These are phyloP conservation scores for Scaptomyza cyrtandrae DNA, from an alignment of 2,888 invertebrate species.

Conservation along the genomic window DNA sequence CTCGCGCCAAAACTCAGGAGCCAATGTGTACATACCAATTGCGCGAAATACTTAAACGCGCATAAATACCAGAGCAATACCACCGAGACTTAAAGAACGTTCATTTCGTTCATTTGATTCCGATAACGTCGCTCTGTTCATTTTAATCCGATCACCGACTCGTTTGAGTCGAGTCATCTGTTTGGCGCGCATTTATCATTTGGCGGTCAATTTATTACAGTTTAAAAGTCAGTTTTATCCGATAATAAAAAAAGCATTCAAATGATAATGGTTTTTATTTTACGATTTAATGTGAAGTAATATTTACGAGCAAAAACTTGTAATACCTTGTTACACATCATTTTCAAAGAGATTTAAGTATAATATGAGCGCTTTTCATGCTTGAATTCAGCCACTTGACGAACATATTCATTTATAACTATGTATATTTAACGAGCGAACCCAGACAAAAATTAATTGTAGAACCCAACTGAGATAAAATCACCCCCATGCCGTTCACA, in stretches of 20 bases:
- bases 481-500: constrained; percentile 24
- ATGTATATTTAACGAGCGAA: not conserved
- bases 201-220: constrained; percentile 1
- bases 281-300: not conserved
- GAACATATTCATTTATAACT: not conserved
- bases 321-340: not conserved
- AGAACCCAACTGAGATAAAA: not conserved
- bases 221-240: not conserved
- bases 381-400: not conserved
- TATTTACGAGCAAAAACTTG: not conserved
- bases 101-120: constrained; percentile 7
- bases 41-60: not conserved
- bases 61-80: too few relatives aligned
- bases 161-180: constrained; percentile 2
- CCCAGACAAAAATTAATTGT: not conserved
- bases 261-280: not conserved
- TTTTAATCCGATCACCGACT: not conserved
- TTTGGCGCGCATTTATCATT: not conserved
- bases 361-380: not conserved
- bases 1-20: constrained; percentile 43
- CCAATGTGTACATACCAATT: constrained; percentile 30
- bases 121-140: not conserved
- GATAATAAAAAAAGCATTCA: too few relatives aligned
- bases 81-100: not conserved
- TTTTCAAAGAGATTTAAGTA: not conserved